A percentile compares a stretch with the other conserved stretches of the same genome.
Evolutionary conservation across 1,140 invertebrate species (phyloP).

Genomic region (Drosophila pallidifrons): DNA sequence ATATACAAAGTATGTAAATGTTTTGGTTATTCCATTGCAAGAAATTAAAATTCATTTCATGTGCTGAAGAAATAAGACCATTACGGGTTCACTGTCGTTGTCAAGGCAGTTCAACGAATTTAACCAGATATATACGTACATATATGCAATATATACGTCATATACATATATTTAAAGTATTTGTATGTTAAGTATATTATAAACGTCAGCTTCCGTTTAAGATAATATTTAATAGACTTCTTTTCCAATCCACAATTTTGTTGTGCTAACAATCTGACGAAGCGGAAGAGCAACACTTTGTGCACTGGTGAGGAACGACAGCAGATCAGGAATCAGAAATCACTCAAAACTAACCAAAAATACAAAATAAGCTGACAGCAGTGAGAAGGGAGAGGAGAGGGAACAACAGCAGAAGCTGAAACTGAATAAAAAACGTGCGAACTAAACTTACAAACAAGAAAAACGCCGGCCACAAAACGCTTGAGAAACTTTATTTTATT

Average conservation of each 20-base stretch:
- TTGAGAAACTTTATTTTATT: conserved; percentile 74
- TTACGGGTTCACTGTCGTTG: conserved; percentile 1
- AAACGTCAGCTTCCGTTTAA: conserved; percentile 22
- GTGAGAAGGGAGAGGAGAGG: neutral
- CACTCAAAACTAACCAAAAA: conserved; percentile 43
- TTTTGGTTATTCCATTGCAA: conserved; percentile 31
- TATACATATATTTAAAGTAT: neutral
- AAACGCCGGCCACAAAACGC: conserved; percentile 64
- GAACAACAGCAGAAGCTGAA: neutral
- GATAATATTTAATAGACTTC: conserved; percentile 39
- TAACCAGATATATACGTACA: neutral
- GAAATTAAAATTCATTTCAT: conserved; percentile 72
- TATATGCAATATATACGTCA: neutral
- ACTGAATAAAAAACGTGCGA: conserved; percentile 72
- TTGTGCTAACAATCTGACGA: conserved; percentile 10
- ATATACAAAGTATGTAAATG: neutral
- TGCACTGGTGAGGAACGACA: conserved; percentile 23
- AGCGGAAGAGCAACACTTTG: conserved; percentile 28
- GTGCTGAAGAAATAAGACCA: conserved; percentile 43
- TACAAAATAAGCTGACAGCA: conserved; percentile 7
- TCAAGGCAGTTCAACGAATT: conserved; percentile 26
- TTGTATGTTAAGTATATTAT: neutral
- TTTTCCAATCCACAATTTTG: conserved; percentile 20
- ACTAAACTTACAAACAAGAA: conserved; percentile 71
- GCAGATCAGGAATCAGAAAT: conserved; percentile 43